A percentile compares a stretch with the other conserved stretches of the same genome.
Evolutionary conservation across 2,113 vertebrate species (phyloP).

Genomic region (Notarius lentiginosus): DNA sequence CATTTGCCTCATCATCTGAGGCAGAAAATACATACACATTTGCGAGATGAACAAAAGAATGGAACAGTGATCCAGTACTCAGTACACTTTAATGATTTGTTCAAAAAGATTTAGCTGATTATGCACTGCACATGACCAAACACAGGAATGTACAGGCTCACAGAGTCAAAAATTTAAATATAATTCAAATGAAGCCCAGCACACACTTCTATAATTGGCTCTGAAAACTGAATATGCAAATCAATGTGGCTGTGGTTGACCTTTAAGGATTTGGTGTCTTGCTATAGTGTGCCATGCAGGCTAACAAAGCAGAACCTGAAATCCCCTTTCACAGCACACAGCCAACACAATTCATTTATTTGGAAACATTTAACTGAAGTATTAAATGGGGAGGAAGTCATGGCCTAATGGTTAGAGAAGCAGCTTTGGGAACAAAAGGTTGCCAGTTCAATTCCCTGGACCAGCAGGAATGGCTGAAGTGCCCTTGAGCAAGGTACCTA

Average conservation of each 20-base stretch:
- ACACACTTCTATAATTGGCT: neutral
- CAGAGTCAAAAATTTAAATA: neutral
- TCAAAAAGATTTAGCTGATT: neutral
- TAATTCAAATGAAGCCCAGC: neutral
- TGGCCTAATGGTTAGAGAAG: too few species aligned
- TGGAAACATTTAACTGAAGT: conserved; percentile 36
- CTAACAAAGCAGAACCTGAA: neutral
- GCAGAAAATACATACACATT: neutral
- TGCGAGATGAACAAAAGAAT: neutral
- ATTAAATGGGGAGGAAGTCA: too few species aligned
- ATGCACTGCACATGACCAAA: neutral
- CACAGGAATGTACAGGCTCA: neutral
- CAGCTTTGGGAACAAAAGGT: too few species aligned
- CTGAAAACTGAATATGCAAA: neutral
- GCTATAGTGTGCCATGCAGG: neutral
- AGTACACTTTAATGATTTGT: neutral
- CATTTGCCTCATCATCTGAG: neutral
- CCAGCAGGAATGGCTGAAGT: too few species aligned
- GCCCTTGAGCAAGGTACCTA: too few species aligned
- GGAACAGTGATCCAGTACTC: neutral
- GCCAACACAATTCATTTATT: neutral
- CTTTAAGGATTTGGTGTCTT: neutral
- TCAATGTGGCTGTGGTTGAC: neutral
- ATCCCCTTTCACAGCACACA: neutral
- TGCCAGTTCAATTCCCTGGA: too few species aligned